phyloP scores from a whole-genome alignment of 2,797 vertebrate species.

The Taenioides sp. region DNA sequence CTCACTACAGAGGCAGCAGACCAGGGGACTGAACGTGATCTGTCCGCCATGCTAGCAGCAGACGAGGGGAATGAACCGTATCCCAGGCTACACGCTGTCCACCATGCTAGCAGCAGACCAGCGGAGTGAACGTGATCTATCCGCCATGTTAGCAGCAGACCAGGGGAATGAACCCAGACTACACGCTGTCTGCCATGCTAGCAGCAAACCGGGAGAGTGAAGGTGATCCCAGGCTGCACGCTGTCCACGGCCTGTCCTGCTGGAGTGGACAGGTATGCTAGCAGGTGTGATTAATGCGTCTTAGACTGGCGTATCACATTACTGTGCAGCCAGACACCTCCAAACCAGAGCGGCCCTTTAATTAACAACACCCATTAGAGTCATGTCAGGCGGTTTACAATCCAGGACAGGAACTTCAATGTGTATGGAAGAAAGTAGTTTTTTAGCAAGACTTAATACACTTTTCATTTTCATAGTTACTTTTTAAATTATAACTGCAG shows the following conservation, averaged over 20 bases:
- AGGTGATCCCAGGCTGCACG: constrained; percentile 56
- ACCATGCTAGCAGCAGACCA: too few species aligned
- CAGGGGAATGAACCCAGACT: constrained; percentile 29
- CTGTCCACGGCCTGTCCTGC: constrained; percentile 38
- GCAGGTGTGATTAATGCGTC: constrained; percentile 89
- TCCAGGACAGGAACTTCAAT: background rate
- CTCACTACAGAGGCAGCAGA: background rate
- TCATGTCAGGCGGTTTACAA: constrained; percentile 29
- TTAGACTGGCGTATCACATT: constrained; percentile 83
- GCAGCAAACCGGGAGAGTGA: constrained; percentile 18
- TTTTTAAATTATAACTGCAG: background rate
- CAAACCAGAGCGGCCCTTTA: constrained; percentile 84
- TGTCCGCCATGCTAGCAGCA: too few species aligned
- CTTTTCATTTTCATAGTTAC: background rate
- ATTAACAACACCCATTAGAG: constrained; percentile 89
- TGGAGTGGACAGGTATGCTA: constrained; percentile 41
- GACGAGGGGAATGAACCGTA: too few species aligned
- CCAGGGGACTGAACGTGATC: too few species aligned
- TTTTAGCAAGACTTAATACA: background rate
- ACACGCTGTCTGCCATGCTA: too few species aligned
- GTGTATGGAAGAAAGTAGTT: background rate
- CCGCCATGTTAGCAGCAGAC: too few species aligned
- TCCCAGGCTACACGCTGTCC: too few species aligned
- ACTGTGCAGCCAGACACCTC: constrained; percentile 82
- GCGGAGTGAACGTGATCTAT: too few species aligned